These are phyloP conservation scores for Serilophus lunatus DNA, from an alignment of 2,113 vertebrate genomes.

Conservation along the genomic window DNA sequence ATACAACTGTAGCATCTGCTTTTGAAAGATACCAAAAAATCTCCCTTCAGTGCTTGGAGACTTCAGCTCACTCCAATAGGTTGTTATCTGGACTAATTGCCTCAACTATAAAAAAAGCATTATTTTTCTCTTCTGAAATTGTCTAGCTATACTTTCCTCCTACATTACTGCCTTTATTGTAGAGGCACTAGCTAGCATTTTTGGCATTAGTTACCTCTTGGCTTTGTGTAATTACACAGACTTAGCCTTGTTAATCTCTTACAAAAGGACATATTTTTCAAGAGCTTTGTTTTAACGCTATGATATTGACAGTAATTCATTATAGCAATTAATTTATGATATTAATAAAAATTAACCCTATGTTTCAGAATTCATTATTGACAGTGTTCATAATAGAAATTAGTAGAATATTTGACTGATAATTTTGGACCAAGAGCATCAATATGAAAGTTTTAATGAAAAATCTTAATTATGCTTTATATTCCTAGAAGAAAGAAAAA, in stretches of 20 bases:
- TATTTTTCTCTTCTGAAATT: background rate
- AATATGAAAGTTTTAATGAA: background rate
- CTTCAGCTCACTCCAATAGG: background rate
- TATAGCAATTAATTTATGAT: background rate
- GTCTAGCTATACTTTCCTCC: background rate
- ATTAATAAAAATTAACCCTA: background rate
- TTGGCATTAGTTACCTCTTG: background rate
- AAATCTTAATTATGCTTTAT: background rate
- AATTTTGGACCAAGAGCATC: background rate
- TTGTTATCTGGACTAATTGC: background rate
- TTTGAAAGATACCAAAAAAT: background rate
- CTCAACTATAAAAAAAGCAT: background rate
- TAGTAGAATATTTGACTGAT: background rate
- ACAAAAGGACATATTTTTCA: background rate
- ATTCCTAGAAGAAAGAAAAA: background rate
- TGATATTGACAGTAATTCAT: background rate
- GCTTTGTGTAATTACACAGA: background rate
- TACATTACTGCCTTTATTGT: background rate
- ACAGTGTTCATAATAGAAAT: background rate
- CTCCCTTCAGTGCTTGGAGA: background rate
- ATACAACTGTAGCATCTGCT: background rate
- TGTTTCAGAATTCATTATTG: background rate
- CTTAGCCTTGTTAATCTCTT: background rate
- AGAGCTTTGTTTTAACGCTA: background rate
- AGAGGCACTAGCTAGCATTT: background rate